Conservation (phyloP, 2,888 invertebrate species). For the Branchipolynoe longqiensis region DNA sequence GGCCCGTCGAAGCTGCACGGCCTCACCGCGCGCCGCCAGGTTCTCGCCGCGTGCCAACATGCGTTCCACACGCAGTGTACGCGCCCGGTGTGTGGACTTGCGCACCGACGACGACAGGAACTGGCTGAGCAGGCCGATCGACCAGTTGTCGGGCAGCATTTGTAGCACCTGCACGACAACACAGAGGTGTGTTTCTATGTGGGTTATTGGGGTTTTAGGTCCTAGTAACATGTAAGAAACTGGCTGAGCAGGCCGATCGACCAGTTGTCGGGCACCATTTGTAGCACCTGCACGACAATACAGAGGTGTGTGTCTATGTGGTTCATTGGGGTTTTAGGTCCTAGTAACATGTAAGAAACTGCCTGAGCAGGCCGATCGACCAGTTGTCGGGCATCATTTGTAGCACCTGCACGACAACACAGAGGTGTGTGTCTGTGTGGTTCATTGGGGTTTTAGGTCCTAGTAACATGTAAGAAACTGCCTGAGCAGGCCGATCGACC, state of each 20-base stretch:
- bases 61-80: conserved; percentile 79
- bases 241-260: conserved; percentile 82
- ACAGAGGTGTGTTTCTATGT: too few species aligned
- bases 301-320: too few species aligned
- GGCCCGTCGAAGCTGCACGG: conserved; percentile 77
- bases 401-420: too few species aligned
- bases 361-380: too few species aligned
- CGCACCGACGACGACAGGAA: conserved; percentile 82
- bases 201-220: too few species aligned
- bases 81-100: conserved; percentile 80
- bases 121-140: conserved; percentile 81
- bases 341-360: too few species aligned
- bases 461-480: too few species aligned
- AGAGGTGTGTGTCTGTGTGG: too few species aligned
- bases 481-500: conserved; percentile 82
- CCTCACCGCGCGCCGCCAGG: conserved; percentile 78
- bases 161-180: conserved; percentile 76
- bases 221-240: too few species aligned
- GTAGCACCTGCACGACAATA: conserved; percentile 80
- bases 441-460: too few species aligned
- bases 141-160: conserved; percentile 83
- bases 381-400: too few species aligned
- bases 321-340: too few species aligned
- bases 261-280: conserved; percentile 83
- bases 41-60: conserved; percentile 82